Percentiles rank a stretch among this genome's conserved stretches.
phyloP scores from a whole-genome alignment of 2,797 vertebrate species.

The Poecilia wingei region DNA sequence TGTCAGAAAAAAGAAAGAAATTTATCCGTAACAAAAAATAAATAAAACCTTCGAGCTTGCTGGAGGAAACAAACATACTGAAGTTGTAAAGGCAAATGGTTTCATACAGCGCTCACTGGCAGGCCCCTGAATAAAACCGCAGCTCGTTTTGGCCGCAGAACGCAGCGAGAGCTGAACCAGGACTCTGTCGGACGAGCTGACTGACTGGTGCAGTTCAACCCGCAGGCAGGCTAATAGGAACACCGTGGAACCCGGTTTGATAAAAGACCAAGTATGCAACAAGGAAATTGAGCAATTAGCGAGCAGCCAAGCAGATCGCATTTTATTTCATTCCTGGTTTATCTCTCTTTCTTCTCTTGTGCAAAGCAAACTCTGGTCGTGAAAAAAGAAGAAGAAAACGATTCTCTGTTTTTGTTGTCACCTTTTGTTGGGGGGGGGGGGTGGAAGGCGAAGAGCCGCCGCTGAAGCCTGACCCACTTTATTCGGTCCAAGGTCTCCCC shows the following conservation, averaged over 20 bases:
- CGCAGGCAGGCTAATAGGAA: conserved; percentile 58
- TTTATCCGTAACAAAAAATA: conserved; percentile 12
- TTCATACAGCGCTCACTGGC: conserved; percentile 1
- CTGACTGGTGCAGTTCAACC: conserved; percentile 48
- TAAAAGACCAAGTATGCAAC: conserved; percentile 67
- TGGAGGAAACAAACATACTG: conserved; percentile 37
- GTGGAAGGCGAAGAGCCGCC: conserved; percentile 40
- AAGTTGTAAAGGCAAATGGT: conserved; percentile 11
- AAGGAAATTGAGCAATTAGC: conserved; percentile 79
- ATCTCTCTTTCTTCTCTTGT: conserved; percentile 49
- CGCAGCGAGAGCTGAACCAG: conserved; percentile 38
- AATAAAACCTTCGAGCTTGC: conserved; percentile 19
- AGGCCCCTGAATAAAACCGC: conserved; percentile 10
- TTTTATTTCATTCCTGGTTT: conserved; percentile 55
- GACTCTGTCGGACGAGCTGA: conserved; percentile 51
- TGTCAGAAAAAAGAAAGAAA: conserved; percentile 35
- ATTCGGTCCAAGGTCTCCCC: conserved; percentile 63
- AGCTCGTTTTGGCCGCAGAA: conserved; percentile 25
- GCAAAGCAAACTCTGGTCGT: conserved; percentile 50
- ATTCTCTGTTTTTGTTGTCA: conserved; percentile 61
- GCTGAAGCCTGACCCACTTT: conserved; percentile 70
- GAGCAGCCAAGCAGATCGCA: conserved; percentile 72
- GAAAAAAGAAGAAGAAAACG: conserved; percentile 14
- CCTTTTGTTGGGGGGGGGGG: conserved; percentile 23
- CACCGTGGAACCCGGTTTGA: conserved; percentile 56